Evolutionary conservation across 2,797 vertebrate species (phyloP).

Genomic region (Acanthurus leucopareius): DNA sequence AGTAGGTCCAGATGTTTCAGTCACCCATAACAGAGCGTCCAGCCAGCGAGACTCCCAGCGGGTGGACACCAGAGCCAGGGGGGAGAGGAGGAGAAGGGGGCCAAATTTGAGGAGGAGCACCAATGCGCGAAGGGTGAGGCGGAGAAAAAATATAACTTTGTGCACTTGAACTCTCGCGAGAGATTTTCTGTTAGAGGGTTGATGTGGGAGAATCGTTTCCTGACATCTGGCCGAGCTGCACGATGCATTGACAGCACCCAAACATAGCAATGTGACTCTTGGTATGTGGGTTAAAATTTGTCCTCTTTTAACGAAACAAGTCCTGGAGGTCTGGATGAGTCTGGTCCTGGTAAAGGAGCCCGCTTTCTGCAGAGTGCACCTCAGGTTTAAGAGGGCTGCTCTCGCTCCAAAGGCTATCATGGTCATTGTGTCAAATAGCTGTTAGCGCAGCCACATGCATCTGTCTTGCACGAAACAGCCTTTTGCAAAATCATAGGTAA

Average conservation of each 20-base stretch:
- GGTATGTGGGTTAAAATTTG: conserved; percentile 76
- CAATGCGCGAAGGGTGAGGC: conserved; percentile 85
- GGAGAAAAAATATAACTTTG: conserved; percentile 80
- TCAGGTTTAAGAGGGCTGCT: conserved; percentile 69
- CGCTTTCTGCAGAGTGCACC: conserved; percentile 58
- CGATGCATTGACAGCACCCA: conserved; percentile 65
- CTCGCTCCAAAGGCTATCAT: conserved; percentile 70
- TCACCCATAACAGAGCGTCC: conserved; percentile 89
- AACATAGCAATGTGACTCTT: conserved; percentile 83
- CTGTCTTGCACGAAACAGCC: not conserved
- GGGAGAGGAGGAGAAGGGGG: conserved; percentile 90
- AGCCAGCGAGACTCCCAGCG: conserved; percentile 85
- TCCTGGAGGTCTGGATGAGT: conserved; percentile 40
- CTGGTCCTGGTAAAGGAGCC: conserved; percentile 55
- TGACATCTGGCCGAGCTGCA: conserved; percentile 62
- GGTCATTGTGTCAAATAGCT: not conserved
- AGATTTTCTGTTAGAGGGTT: conserved; percentile 62
- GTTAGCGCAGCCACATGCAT: conserved; percentile 21
- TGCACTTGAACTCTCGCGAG: conserved; percentile 84
- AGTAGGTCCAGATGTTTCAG: conserved; percentile 91
- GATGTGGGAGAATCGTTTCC: conserved; percentile 46
- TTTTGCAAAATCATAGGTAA: not conserved
- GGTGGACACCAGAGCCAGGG: conserved; percentile 86
- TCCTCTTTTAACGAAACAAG: conserved; percentile 53
- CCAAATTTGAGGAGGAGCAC: conserved; percentile 90